A percentile compares a stretch with the other conserved stretches of the same genome.
Conservation (phyloP, 2,888 invertebrate genomes). For the Achlya flavicornis region DNA sequence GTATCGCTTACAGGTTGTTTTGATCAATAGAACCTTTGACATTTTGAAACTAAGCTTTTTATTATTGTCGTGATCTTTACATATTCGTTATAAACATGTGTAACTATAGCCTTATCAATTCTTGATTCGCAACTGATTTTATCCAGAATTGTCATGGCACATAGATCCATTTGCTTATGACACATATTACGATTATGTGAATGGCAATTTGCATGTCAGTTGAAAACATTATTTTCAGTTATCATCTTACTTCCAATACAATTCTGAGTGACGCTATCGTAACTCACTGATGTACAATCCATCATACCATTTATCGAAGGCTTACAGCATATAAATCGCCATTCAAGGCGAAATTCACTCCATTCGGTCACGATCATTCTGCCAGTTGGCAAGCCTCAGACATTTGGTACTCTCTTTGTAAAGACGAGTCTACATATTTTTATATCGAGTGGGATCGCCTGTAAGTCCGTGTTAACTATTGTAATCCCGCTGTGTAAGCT, state of each 20-base stretch:
- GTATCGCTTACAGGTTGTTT: conserved; percentile 12
- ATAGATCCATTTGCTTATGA: too few relatives aligned
- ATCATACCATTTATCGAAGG: conserved; percentile 9
- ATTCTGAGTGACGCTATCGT: not conserved
- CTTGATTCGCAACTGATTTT: too few relatives aligned
- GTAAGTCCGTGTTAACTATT: conserved; percentile 60
- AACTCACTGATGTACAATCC: not conserved
- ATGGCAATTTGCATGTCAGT: not conserved
- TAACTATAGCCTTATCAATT: too few relatives aligned
- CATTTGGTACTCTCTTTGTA: conserved; percentile 58
- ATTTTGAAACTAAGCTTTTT: not conserved
- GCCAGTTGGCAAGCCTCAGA: conserved; percentile 60
- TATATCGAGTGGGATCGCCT: conserved; percentile 49
- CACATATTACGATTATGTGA: too few relatives aligned
- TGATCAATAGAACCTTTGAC: not conserved
- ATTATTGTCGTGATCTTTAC: not conserved
- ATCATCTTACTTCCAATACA: not conserved
- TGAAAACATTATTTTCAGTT: not conserved
- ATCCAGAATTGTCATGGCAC: too few relatives aligned
- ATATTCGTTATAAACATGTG: too few relatives aligned
- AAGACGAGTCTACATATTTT: conserved; percentile 43
- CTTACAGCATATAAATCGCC: conserved; percentile 17
- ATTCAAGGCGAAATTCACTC: conserved; percentile 44
- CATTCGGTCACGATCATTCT: conserved; percentile 45
- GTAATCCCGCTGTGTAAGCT: conserved; percentile 52